Evolutionary conservation across 2,797 vertebrate genomes (phyloP).

Genomic region (Salmo trutta): DNA sequence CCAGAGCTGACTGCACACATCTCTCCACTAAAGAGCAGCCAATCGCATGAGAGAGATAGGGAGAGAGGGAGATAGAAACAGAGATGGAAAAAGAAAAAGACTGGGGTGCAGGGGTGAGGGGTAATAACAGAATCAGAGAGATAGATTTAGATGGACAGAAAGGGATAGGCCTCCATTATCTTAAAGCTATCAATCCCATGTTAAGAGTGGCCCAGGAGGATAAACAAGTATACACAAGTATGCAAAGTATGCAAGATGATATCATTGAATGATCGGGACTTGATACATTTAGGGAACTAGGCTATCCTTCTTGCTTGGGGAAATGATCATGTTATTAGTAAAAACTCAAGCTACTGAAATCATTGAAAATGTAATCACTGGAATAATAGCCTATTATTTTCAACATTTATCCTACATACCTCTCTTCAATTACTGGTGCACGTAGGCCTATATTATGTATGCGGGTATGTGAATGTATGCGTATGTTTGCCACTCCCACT

Average conservation of each 20-base stretch:
- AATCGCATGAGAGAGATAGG: slow-evolving; percentile 29
- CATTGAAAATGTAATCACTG: neutral
- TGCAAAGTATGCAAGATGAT: neutral
- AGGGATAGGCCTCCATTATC: slow-evolving; percentile 14
- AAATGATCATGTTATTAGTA: neutral
- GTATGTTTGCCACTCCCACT: slow-evolving; percentile 34
- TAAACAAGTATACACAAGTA: too few relatives aligned
- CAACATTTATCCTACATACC: neutral
- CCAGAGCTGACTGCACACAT: slow-evolving; percentile 72
- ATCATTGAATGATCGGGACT: neutral
- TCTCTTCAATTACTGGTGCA: too few relatives aligned
- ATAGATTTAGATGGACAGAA: neutral
- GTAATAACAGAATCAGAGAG: neutral
- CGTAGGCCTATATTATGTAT: neutral
- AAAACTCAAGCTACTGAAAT: neutral
- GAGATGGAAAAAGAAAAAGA: slow-evolving; percentile 8
- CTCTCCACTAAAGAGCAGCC: slow-evolving; percentile 53
- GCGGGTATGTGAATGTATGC: neutral
- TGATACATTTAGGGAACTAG: neutral
- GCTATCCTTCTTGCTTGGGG: too few relatives aligned
- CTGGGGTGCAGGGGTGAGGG: neutral
- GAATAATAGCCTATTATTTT: neutral
- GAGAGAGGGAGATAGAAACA: neutral
- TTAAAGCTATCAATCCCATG: slow-evolving; percentile 9
- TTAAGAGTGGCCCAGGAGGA: neutral